phyloP scores from a whole-genome alignment of 2,888 invertebrate species.

The Caenorhabditis sp. region DNA sequence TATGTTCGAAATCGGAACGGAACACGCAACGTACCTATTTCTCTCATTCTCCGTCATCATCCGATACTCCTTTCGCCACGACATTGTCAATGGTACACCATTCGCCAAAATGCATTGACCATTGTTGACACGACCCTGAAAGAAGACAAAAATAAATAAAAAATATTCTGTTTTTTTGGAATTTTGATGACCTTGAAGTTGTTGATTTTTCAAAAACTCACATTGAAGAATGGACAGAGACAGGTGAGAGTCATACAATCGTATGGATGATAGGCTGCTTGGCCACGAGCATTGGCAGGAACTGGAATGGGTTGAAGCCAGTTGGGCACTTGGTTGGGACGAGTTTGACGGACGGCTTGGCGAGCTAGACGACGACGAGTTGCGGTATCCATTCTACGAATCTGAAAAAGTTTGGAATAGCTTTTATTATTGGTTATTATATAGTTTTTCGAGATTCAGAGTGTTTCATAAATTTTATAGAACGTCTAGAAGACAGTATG shows the following conservation, averaged over 20 bases:
- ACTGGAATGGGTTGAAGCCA: conserved; percentile 70
- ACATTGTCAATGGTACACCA: conserved; percentile 65
- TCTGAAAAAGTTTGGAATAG: conserved; percentile 24
- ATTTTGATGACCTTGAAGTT: not conserved
- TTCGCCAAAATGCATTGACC: conserved; percentile 64
- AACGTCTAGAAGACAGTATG: too few species aligned
- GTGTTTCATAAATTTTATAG: too few species aligned
- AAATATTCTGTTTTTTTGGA: conserved; percentile 3
- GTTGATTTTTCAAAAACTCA: conserved; percentile 20
- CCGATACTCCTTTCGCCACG: conserved; percentile 67
- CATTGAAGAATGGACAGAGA: conserved; percentile 69
- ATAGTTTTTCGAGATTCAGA: too few species aligned
- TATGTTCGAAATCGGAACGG: too few species aligned
- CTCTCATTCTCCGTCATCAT: conserved; percentile 70
- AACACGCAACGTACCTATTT: conserved; percentile 21
- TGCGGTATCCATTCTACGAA: conserved; percentile 50
- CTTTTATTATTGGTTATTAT: too few species aligned
- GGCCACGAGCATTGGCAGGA: conserved; percentile 65
- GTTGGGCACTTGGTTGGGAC: conserved; percentile 54
- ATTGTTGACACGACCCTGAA: conserved; percentile 60
- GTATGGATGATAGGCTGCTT: conserved; percentile 68
- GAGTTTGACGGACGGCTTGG: conserved; percentile 45
- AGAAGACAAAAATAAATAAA: not conserved
- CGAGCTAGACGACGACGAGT: conserved; percentile 49
- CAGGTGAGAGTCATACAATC: conserved; percentile 71